Evolutionary conservation across 1,140 invertebrate species (phyloP).

Genomic region (Drosophila kohkoa): DNA sequence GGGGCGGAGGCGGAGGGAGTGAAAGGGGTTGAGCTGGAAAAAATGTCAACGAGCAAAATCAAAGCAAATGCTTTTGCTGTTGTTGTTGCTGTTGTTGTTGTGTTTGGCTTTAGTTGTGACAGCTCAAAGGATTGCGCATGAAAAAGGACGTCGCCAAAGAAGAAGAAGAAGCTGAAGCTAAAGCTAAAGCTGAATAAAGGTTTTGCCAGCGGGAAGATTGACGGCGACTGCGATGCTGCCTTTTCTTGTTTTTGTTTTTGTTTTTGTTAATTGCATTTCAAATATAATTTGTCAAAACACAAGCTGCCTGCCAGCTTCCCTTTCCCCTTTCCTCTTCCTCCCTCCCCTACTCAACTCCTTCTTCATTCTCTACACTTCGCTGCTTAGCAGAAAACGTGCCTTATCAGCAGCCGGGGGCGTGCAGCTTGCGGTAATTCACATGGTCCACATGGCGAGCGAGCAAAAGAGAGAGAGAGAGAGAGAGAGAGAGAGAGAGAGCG

Average conservation of each 20-base stretch:
- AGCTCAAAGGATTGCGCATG: constrained; percentile 42
- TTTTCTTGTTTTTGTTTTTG: constrained; percentile 27
- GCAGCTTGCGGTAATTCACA: constrained; percentile 55
- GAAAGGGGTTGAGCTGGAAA: constrained; percentile 24
- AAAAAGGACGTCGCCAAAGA: constrained; percentile 27
- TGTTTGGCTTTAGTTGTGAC: constrained; percentile 56
- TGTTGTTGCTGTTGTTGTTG: constrained; percentile 14
- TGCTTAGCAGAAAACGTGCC: constrained; percentile 55
- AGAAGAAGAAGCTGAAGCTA: too few species aligned
- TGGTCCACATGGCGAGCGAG: constrained; percentile 31
- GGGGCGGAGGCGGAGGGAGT: background rate
- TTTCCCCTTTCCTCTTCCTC: background rate
- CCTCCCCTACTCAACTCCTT: background rate
- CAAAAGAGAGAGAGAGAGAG: too few species aligned
- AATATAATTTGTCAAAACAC: constrained; percentile 70
- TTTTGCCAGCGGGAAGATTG: background rate
- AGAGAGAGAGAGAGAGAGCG: too few species aligned
- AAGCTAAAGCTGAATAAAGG: background rate
- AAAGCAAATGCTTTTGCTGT: constrained; percentile 36
- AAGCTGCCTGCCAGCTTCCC: background rate
- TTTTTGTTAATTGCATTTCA: constrained; percentile 56
- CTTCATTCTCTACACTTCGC: too few species aligned
- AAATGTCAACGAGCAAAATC: constrained; percentile 65
- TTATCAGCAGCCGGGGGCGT: constrained; percentile 55
- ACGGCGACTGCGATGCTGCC: constrained; percentile 2